These are phyloP conservation scores for Theristicus caerulescens DNA, from an alignment of 2,113 vertebrate species.

Conservation along the genomic window DNA sequence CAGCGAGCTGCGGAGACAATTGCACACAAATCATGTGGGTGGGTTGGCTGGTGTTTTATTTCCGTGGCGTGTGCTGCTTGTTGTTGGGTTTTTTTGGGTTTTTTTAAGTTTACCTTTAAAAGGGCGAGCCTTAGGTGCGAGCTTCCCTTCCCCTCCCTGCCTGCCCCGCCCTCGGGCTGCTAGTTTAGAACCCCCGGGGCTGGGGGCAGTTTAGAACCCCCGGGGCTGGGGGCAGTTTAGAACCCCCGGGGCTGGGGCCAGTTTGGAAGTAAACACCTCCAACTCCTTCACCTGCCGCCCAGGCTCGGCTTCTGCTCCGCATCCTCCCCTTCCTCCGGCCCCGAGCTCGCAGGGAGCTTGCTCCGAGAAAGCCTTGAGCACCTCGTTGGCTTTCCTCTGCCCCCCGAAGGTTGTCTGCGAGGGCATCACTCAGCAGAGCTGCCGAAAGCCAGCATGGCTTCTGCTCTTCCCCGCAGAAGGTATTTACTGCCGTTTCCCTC, in stretches of 20 bases:
- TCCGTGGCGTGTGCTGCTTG: background rate
- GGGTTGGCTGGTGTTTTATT: background rate
- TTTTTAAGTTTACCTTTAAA: background rate
- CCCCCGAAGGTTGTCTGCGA: accelerated
- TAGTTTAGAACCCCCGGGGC: background rate
- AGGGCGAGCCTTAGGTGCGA: accelerated
- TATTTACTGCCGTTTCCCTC: background rate
- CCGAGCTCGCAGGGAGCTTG: accelerated
- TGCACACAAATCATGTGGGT: accelerated
- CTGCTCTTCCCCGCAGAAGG: background rate
- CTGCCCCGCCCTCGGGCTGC: background rate
- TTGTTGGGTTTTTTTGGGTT: too few species aligned
- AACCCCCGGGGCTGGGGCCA: background rate
- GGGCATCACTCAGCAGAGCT: background rate
- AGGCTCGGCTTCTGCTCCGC: background rate
- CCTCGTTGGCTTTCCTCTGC: background rate
- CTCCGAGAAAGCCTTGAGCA: too few species aligned
- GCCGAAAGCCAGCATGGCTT: too few species aligned
- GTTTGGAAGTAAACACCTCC: background rate
- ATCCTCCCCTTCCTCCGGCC: background rate
- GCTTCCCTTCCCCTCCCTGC: background rate
- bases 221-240: background rate
- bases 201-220: background rate
- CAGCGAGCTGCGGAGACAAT: accelerated
- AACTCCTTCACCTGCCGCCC: background rate